Base-by-base conservation (phyloP, 2,888 invertebrate genomes). In the Ernsta delagoae region DNA sequence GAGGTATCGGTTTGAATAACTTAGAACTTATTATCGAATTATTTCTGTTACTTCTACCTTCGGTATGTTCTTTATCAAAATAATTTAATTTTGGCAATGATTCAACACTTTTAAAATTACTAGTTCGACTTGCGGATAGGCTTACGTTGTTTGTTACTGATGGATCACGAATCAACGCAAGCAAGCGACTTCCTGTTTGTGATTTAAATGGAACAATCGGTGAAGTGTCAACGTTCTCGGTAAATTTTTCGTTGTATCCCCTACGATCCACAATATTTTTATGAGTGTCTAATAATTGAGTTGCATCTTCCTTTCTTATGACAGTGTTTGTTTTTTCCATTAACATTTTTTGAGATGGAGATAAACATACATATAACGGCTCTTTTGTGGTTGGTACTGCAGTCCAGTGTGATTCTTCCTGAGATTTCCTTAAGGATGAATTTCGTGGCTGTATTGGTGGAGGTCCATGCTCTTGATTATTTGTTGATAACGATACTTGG, bases 341-440 rank as follows among this genome's bases (percentile, higher is more conserved):
- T 56, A 95, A 86, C 78, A 93, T 92, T 79, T 95, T 94, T 81
- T 97, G 97, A 5, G 96, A 95, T 0, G 97, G 97, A 0, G 97
- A 97, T 9, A 97, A 89, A 78, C 96, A 96, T 6, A 96, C 90
- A 68, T 96, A 88, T 0, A 96, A 79, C 60, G 94, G 93, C 78
- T 96, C 95, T 43, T 89, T 87, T 71, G 93, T 90, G 0, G 95
- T 95, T 11, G 95, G 95, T 59, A 96, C 77, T 1, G 95, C 95
- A 11, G 64, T 61, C 96, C 96, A 95, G 64, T 83, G 84, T 70
- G 85, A 83, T 68, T 90, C 88, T 67, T 89, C 92, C 65, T 88
- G 85, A 48, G 86, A 74, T 75, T 87, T 87, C 76, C 87, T 91
- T 59, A 87, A 79, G n/a, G 93, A 92, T 43, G 93, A 92, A 70